Evolutionary conservation across 2,888 invertebrate genomes (phyloP).

Genomic region (Dolichomitus sp.): DNA sequence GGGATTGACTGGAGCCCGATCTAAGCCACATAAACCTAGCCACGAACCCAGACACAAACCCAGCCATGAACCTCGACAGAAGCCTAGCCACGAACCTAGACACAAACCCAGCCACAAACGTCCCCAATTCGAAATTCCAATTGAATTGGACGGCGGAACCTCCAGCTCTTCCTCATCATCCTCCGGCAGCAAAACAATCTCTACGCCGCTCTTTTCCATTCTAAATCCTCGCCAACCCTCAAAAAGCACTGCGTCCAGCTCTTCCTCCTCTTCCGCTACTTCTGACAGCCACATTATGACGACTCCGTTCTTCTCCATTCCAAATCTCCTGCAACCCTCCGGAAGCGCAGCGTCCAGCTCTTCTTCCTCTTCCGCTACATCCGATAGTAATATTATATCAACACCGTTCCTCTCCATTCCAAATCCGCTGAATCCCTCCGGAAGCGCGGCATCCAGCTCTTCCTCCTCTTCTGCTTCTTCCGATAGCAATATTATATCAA

Average conservation of each 20-base stretch:
- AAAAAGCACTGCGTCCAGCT: background rate
- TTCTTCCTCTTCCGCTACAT: no score
- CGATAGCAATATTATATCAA: background rate
- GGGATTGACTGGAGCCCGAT: background rate
- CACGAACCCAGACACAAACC: background rate
- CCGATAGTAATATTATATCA: no score
- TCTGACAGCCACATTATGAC: constrained; percentile 13
- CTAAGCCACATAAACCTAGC: background rate
- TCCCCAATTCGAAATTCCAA: background rate
- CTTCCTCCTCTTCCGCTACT: background rate
- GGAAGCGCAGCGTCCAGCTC: no score
- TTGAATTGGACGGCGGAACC: background rate
- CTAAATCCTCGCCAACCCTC: background rate
- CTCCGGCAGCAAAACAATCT: background rate
- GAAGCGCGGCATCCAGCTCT: background rate
- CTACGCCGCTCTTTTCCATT: background rate
- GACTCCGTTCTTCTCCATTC: constrained; percentile 1
- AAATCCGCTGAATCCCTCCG: background rate
- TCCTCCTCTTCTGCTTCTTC: background rate
- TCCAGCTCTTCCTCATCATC: background rate
- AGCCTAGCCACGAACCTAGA: background rate
- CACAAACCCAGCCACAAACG: background rate
- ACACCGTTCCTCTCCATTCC: background rate
- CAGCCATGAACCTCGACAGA: background rate
- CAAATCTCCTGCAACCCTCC: no score